These are phyloP conservation scores for Yoshiicerus persimilis DNA, from an alignment of 1,140 invertebrate genomes.

Conservation along the genomic window DNA sequence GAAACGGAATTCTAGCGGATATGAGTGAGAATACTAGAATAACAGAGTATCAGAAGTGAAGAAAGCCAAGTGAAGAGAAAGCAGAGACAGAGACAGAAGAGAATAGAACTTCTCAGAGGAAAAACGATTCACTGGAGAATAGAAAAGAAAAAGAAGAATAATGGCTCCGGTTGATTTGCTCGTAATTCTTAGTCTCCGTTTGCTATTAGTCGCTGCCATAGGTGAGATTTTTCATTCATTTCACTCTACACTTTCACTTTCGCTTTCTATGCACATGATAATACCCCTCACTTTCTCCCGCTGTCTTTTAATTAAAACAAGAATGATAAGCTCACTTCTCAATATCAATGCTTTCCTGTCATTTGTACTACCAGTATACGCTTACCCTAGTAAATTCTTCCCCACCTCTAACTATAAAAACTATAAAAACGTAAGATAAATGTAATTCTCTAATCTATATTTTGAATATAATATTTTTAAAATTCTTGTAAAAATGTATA, in stretches of 20 bases:
- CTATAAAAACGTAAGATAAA: no score
- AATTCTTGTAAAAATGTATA: no score
- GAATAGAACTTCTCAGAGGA: neutral
- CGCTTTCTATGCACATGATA: neutral
- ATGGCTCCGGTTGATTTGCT: slow-evolving; percentile 31
- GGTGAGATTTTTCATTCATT: slow-evolving; percentile 41
- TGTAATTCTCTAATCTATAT: no score
- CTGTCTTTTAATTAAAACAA: slow-evolving; percentile 30
- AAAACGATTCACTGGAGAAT: slow-evolving; percentile 19
- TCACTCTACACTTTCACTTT: neutral
- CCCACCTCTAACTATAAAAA: neutral
- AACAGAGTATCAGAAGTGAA: neutral
- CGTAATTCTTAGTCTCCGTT: slow-evolving; percentile 11
- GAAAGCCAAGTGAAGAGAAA: neutral
- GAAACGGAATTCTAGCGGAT: neutral
- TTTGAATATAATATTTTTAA: no score
- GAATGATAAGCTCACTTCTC: neutral
- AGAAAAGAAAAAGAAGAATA: slow-evolving; percentile 26
- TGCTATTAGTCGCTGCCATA: slow-evolving; percentile 40
- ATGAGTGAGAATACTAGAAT: neutral
- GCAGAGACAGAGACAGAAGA: neutral
- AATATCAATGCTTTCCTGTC: neutral
- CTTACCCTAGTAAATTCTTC: neutral
- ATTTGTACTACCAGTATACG: neutral
- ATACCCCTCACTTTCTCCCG: neutral